Evolutionary conservation across 2,888 invertebrate species (phyloP), one percentile per base, ranked within the genome.

Genomic region (Pollenia labialis): DNA sequence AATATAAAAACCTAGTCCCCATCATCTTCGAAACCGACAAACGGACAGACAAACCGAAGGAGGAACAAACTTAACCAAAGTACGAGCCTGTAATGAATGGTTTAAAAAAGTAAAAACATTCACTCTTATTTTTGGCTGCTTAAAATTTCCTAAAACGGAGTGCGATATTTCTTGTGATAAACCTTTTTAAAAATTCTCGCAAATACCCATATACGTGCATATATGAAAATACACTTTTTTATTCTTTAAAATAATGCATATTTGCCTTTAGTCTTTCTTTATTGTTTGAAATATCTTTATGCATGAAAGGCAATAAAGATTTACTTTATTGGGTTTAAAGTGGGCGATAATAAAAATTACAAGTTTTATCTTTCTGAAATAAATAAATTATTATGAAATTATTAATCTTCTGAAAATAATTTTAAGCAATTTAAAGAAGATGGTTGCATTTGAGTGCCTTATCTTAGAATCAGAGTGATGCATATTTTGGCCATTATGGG

Each of bases 271-370:
- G 40, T 16, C 42, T 54, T 71, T 71, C 50, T 50, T 69, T 54
- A n/a, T 11, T 46, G 11, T 66, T 54, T 23, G 2, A 46, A 56
- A 66, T 66, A 40, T 44, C 14, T 62, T 75, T 52, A 75, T 42
- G 14, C 4, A 52, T 44, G 12, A 14, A 11, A 54, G 54, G 54
- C 46, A 54, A 54, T 46, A 64, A 52, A 44, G n/a, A 76, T 18
- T 68, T 11, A 68, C 44, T 40, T 52, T 2, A 52, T 54, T 62
- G 23, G 71, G 46, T 54, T 76, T 76, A 11, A 54, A 66, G 66
- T 52, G 46, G 44, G 23, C 7, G 54, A 64, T 46, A 46, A 58
- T 32, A 9, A 10, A 58, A 12, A 54, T 56, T 44, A 56, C 6
- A 16, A 44, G 52, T 16, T 69, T 18, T 44, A 44, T 56, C 18